A percentile compares a stretch with the other conserved stretches of the same genome.
These are phyloP conservation scores for Cyprinodon tularosa DNA, from an alignment of 2,113 vertebrate genomes.

Conservation along the genomic window DNA sequence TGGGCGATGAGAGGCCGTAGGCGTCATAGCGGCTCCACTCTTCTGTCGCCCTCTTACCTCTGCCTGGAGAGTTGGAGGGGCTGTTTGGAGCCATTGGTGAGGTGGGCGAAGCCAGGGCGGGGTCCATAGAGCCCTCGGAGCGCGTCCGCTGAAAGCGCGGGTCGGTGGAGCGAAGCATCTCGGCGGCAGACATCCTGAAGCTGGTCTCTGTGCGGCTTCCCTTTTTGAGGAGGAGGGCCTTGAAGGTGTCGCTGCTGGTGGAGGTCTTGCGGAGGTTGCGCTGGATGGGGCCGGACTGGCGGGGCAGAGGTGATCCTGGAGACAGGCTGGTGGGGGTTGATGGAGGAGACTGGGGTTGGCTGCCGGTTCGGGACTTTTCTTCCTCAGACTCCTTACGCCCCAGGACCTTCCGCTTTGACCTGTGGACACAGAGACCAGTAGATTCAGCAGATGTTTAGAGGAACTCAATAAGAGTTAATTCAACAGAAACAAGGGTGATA, in stretches of 20 bases:
- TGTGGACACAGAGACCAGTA: slow-evolving; percentile 43
- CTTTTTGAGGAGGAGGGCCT: slow-evolving; percentile 96
- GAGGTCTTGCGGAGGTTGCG: slow-evolving; percentile 89
- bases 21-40: slow-evolving; percentile 90
- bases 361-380: slow-evolving; percentile 79
- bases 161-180: slow-evolving; percentile 95
- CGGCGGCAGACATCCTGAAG: slow-evolving; percentile 93
- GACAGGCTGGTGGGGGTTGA: slow-evolving; percentile 85
- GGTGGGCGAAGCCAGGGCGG: slow-evolving; percentile 25
- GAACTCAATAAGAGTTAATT: neutral
- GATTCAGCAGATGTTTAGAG: neutral
- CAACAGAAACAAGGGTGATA: neutral
- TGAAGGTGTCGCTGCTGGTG: slow-evolving; percentile 98
- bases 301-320: slow-evolving; percentile 79
- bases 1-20: slow-evolving; percentile 82
- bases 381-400: slow-evolving; percentile 95
- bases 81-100: slow-evolving; percentile 69
- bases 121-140: slow-evolving; percentile 74
- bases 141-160: slow-evolving; percentile 86
- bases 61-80: slow-evolving; percentile 78
- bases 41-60: slow-evolving; percentile 81
- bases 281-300: slow-evolving; percentile 90
- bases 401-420: slow-evolving; percentile 97
- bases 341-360: slow-evolving; percentile 87
- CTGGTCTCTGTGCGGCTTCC: slow-evolving; percentile 91